Percentiles rank a stretch among this genome's conserved stretches.
Conservation (phyloP, 1,140 invertebrate genomes). For the Potamilus streckersoni region DNA sequence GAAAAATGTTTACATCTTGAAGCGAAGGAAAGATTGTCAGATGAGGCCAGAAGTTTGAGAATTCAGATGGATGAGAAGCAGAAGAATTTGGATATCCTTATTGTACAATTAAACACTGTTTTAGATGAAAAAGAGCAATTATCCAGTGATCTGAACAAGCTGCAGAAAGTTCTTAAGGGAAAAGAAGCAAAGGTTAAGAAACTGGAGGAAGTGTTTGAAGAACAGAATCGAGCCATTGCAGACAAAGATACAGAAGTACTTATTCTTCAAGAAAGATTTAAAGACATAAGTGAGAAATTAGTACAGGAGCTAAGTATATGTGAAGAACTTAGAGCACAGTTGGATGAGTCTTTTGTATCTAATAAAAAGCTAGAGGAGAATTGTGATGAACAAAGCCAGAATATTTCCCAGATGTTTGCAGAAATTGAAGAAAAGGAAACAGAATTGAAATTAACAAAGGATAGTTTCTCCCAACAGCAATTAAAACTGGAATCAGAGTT, state of each 20-base stretch:
- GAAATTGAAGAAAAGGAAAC: conserved; percentile 5
- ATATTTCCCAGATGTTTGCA: conserved; percentile 8
- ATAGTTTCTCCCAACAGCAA: too few relatives aligned
- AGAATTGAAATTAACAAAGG: too few relatives aligned
- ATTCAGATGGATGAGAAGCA: too few relatives aligned
- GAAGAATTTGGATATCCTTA: too few relatives aligned
- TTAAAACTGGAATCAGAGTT: too few relatives aligned
- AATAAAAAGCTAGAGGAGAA: conserved; percentile 8
- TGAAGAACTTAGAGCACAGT: conserved; percentile 13
- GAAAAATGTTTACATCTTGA: too few relatives aligned
- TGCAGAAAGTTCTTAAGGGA: conserved; percentile 26
- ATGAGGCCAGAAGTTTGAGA: too few relatives aligned
- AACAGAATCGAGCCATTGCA: conserved; percentile 12
- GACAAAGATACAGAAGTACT: conserved; percentile 17
- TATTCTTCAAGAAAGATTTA: conserved; percentile 11
- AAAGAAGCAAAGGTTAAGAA: conserved; percentile 32
- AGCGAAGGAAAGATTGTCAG: too few relatives aligned
- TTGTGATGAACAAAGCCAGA: conserved; percentile 11
- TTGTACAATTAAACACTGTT: too few relatives aligned
- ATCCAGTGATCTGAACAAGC: conserved; percentile 10
- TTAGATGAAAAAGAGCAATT: conserved; percentile 21
- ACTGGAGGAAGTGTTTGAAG: conserved; percentile 19
- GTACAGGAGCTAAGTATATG: conserved; percentile 8
- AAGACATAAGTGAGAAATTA: conserved; percentile 2
- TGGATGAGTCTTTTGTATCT: neutral